phyloP scores from a whole-genome alignment of 2,797 vertebrate genomes.

The Catamblyrhynchus diadema region DNA sequence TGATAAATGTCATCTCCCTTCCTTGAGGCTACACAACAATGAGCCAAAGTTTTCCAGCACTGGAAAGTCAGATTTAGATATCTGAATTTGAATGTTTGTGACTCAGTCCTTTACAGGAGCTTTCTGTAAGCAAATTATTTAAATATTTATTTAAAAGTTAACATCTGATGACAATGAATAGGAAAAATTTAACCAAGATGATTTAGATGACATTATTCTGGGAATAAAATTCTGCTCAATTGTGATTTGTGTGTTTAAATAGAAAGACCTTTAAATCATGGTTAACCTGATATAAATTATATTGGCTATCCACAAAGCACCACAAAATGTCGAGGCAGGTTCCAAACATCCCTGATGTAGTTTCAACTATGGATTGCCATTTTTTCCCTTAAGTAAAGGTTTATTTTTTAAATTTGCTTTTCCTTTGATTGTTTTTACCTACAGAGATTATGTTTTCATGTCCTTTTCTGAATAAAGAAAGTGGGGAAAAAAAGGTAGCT shows the following conservation, averaged over 20 bases:
- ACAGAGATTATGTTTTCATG: neutral
- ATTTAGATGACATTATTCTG: conserved; percentile 10
- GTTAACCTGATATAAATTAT: neutral
- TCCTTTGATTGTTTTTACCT: neutral
- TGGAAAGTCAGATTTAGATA: neutral
- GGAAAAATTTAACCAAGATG: neutral
- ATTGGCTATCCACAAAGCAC: neutral
- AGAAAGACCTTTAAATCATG: conserved; percentile 27
- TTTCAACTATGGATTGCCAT: neutral
- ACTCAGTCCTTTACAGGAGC: neutral
- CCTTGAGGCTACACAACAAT: neutral
- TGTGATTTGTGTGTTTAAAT: conserved; percentile 24
- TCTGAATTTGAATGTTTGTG: neutral
- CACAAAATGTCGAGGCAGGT: neutral
- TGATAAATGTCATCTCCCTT: neutral
- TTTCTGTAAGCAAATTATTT: neutral
- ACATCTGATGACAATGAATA: neutral
- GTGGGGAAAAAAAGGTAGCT: neutral
- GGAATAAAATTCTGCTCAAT: neutral
- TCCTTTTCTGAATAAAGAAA: neutral
- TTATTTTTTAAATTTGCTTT: neutral
- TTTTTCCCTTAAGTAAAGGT: neutral
- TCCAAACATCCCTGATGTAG: neutral
- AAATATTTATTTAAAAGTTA: neutral
- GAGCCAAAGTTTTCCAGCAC: neutral